Evolutionary conservation across 1,140 invertebrate species (phyloP).

Genomic region (Anastrepha obliqua): DNA sequence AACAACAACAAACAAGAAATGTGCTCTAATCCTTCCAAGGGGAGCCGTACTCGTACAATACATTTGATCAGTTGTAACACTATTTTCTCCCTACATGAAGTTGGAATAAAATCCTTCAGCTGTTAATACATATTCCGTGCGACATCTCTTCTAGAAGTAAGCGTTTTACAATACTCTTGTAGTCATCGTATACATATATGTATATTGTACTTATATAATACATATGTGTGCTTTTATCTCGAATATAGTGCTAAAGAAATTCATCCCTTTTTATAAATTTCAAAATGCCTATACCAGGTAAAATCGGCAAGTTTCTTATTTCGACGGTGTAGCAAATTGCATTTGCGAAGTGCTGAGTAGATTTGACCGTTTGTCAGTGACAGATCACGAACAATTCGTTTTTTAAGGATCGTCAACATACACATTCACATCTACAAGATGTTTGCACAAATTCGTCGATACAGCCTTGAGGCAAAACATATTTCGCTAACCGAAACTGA

Average conservation of each 20-base stretch:
- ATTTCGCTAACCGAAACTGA: not conserved
- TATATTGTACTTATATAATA: too few relatives aligned
- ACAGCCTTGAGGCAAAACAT: not conserved
- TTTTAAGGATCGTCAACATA: not conserved
- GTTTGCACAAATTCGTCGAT: not conserved
- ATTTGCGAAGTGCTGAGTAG: constrained; percentile 38
- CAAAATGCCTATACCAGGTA: not conserved
- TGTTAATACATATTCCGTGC: too few relatives aligned
- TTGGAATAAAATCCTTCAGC: too few relatives aligned
- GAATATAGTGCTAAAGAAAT: not conserved
- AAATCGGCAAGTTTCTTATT: constrained; percentile 1
- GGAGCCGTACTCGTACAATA: too few relatives aligned
- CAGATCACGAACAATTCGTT: constrained; percentile 28
- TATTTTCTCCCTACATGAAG: too few relatives aligned
- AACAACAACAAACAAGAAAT: too few relatives aligned
- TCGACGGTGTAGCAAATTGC: constrained; percentile 43
- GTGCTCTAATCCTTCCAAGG: too few relatives aligned
- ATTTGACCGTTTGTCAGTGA: constrained; percentile 23
- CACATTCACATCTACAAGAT: not conserved
- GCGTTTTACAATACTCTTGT: too few relatives aligned
- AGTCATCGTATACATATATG: too few relatives aligned
- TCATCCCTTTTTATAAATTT: not conserved
- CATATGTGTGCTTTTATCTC: too few relatives aligned
- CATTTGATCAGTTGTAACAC: too few relatives aligned
- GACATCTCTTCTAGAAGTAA: too few relatives aligned